A percentile compares a stretch with the other conserved stretches of the same genome.
Evolutionary conservation across 1,140 invertebrate genomes (phyloP).

Genomic region (Reticulitermes speratus): DNA sequence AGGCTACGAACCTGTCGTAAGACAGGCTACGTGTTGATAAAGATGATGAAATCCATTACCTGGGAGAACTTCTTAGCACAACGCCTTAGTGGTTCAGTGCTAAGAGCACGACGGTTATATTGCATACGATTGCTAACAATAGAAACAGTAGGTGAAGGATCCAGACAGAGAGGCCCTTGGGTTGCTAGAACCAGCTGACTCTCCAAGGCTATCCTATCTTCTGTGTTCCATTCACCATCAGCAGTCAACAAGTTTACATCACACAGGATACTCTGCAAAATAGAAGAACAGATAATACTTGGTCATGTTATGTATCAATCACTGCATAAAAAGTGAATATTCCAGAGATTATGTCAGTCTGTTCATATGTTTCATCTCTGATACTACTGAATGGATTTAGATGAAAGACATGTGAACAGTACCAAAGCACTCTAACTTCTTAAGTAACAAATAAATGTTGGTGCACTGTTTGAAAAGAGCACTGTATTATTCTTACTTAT

Average conservation of each 20-base stretch:
- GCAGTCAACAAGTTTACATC: constrained; percentile 70
- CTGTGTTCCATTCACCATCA: constrained; percentile 68
- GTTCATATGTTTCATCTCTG: too few species aligned
- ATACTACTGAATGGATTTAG: too few species aligned
- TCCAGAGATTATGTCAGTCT: too few species aligned
- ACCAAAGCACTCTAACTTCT: too few species aligned
- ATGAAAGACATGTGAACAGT: too few species aligned
- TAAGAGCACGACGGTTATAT: constrained; percentile 70
- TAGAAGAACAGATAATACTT: neutral
- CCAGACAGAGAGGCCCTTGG: constrained; percentile 80
- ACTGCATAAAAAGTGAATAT: too few species aligned
- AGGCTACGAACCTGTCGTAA: too few species aligned
- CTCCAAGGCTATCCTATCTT: constrained; percentile 77
- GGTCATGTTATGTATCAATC: too few species aligned
- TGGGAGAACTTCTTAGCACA: constrained; percentile 74
- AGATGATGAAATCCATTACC: constrained; percentile 43
- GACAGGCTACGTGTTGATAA: too few species aligned
- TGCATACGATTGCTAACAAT: constrained; percentile 71
- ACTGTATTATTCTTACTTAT: too few species aligned
- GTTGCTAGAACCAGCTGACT: constrained; percentile 80
- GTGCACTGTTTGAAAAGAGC: too few species aligned
- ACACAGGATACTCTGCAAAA: constrained; percentile 66
- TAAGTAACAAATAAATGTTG: too few species aligned
- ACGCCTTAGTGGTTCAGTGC: constrained; percentile 69
- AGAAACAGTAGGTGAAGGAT: constrained; percentile 78